Conservation (phyloP, 1,140 invertebrate genomes). For the Saccostrea glomerata region DNA sequence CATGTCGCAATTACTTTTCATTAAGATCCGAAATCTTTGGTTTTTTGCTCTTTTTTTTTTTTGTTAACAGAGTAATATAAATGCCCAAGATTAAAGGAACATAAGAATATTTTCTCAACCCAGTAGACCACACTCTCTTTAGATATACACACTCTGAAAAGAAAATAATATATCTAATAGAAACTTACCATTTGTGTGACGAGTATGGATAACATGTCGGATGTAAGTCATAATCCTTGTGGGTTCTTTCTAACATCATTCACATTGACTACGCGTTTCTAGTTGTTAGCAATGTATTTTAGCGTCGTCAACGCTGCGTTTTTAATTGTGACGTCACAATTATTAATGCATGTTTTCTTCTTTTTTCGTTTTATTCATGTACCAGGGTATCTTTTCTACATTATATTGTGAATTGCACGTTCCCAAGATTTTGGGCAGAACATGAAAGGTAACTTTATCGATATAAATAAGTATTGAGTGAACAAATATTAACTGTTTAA, state of each 20-base stretch:
- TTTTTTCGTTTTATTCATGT: not conserved
- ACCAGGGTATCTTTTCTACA: not conserved
- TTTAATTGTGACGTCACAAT: not conserved
- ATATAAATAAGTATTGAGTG: not conserved
- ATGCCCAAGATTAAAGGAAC: no score
- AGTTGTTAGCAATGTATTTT: not conserved
- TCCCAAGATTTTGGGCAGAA: not conserved
- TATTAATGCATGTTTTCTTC: not conserved
- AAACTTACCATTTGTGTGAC: slow-evolving; percentile 5
- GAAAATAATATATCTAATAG: not conserved
- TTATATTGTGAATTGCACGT: not conserved
- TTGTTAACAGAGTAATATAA: no score
- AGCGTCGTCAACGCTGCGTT: not conserved
- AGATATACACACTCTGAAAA: no score
- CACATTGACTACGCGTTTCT: not conserved
- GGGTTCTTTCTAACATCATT: slow-evolving; percentile 8
- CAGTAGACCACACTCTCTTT: no score
- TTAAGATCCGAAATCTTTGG: no score
- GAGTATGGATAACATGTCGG: not conserved
- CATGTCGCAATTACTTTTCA: no score
- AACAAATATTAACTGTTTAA: slow-evolving; percentile 10
- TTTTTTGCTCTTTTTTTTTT: no score
- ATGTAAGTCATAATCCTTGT: not conserved
- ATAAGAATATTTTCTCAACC: no score
- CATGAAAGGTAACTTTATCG: slow-evolving; percentile 16